Conservation (phyloP, 1,140 invertebrate species). For the Meloidogyne chitwoodi region DNA sequence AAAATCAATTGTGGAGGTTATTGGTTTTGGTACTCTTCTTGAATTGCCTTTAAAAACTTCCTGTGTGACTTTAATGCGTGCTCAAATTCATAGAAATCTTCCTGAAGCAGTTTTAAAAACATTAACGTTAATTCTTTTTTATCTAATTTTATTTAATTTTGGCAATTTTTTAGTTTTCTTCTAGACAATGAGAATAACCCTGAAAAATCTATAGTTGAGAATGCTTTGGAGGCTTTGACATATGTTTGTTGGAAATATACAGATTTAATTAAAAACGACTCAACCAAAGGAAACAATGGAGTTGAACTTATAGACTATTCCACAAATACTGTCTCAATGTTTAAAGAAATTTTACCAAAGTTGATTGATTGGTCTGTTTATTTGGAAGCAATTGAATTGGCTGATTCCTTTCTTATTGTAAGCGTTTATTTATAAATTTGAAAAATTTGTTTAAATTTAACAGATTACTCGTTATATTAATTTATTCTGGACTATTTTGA, state of each 20-base stretch:
- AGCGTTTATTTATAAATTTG: too few relatives aligned
- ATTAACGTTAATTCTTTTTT: background rate
- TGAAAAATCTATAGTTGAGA: background rate
- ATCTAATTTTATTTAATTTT: background rate
- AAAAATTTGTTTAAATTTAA: background rate
- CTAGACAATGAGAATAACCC: background rate
- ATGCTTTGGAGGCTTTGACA: conserved; percentile 11
- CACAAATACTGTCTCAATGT: background rate
- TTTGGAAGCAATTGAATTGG: background rate
- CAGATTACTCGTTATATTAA: conserved; percentile 15
- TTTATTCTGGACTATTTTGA: conserved; percentile 7
- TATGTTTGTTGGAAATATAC: conserved; percentile 18
- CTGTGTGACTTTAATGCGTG: conserved; percentile 3
- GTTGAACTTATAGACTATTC: background rate
- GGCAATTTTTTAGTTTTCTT: background rate
- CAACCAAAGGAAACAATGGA: background rate
- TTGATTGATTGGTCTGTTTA: conserved; percentile 26
- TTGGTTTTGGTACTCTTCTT: conserved; percentile 15
- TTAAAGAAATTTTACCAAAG: conserved; percentile 17
- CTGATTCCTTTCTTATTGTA: conserved; percentile 21
- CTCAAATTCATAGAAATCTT: conserved; percentile 8
- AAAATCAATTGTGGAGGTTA: conserved; percentile 21
- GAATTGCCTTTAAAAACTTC: background rate
- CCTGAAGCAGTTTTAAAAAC: background rate
- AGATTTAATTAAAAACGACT: background rate